phyloP scores from a whole-genome alignment of 2,113 vertebrate genomes.

The Tauraco erythrolophus region DNA sequence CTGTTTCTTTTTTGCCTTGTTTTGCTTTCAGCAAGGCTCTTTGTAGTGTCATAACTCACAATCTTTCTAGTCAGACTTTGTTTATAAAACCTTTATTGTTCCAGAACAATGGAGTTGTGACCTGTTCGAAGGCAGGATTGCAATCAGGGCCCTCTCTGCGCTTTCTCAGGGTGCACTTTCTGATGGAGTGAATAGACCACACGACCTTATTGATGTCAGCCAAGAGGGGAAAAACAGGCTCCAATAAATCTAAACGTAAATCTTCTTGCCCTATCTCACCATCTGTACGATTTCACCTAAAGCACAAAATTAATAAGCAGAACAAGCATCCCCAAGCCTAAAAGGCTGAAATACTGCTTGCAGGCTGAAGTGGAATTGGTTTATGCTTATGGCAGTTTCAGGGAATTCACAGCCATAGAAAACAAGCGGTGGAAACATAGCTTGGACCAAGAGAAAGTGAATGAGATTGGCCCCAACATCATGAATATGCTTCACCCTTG shows the following conservation, averaged over 20 bases:
- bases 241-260: constrained; percentile 44
- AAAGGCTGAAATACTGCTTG: not conserved
- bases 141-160: not conserved
- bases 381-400: not conserved
- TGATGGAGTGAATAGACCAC: constrained; percentile 45
- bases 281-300: constrained; percentile 26
- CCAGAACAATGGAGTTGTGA: constrained; percentile 53
- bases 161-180: constrained; percentile 60
- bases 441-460: not conserved
- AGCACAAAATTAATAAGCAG: constrained; percentile 17
- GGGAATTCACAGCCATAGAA: not conserved
- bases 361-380: not conserved
- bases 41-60: constrained; percentile 42
- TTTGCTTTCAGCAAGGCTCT: constrained; percentile 34
- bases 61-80: constrained; percentile 31
- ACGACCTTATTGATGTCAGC: constrained; percentile 47
- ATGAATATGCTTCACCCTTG: not conserved
- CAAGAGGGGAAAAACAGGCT: constrained; percentile 18
- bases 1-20: not conserved
- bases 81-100: constrained; percentile 62
- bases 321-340: not conserved
- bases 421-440: constrained; percentile 26
- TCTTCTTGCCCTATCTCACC: constrained; percentile 13
- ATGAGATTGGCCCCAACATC: not conserved
- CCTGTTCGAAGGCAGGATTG: not conserved